Conservation (phyloP, 2,113 vertebrate genomes). For the Arizona elegans region DNA sequence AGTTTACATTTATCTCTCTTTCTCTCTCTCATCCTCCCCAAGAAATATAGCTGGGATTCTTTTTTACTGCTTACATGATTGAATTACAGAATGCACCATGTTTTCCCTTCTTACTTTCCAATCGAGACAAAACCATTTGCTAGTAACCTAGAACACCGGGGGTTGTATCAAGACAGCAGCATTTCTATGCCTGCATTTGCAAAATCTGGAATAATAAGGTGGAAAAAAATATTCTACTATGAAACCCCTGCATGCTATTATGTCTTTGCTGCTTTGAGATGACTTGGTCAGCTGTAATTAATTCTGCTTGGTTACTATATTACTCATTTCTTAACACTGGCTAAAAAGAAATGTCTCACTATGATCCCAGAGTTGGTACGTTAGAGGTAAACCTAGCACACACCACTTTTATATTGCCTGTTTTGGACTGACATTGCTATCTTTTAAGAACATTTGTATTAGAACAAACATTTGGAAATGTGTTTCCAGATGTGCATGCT, state of each 20-base stretch:
- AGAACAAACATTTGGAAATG: no score
- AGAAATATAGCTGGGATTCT: not conserved
- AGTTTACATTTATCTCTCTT: rapidly evolving
- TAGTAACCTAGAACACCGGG: not conserved
- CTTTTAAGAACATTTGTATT: not conserved
- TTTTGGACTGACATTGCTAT: rapidly evolving
- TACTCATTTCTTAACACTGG: not conserved
- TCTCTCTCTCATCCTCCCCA: not conserved
- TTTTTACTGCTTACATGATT: not conserved
- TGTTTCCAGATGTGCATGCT: not conserved
- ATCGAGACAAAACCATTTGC: not conserved
- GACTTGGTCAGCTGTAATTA: not conserved
- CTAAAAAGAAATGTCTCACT: not conserved
- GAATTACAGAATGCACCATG: not conserved
- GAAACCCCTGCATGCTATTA: not conserved
- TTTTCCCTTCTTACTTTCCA: not conserved
- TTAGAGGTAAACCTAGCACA: not conserved
- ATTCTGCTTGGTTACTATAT: not conserved
- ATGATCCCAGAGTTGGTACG: not conserved
- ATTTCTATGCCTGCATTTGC: not conserved
- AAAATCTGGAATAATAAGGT: not conserved
- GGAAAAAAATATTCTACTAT: not conserved
- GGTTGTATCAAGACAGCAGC: not conserved
- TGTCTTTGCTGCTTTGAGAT: rapidly evolving
- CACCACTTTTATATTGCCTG: rapidly evolving